Evolutionary conservation across 2,888 invertebrate species (phyloP).

Genomic region (Lochmaea crataegi): DNA sequence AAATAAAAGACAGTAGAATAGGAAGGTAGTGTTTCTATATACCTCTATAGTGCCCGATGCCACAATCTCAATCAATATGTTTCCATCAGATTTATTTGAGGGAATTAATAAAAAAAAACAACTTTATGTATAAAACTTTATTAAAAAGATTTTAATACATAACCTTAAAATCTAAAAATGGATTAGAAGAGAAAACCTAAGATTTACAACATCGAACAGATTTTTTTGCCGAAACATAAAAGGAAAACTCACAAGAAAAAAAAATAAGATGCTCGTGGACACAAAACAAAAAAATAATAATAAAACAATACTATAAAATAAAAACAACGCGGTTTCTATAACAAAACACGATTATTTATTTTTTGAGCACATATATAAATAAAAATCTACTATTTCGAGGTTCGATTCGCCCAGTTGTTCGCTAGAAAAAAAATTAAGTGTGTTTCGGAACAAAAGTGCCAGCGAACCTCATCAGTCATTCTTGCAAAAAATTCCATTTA

Average conservation of each 20-base stretch:
- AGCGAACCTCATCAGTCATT: constrained; percentile 60
- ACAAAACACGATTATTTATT: constrained; percentile 51
- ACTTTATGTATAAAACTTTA: constrained; percentile 62
- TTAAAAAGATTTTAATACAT: constrained; percentile 62
- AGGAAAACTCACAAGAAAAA: constrained; percentile 25
- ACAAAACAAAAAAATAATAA: constrained; percentile 47
- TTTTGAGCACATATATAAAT: constrained; percentile 55
- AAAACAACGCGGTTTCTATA: constrained; percentile 55
- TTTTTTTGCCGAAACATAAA: constrained; percentile 20
- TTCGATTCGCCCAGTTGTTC: constrained; percentile 61
- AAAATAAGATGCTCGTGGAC: constrained; percentile 38
- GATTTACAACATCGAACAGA: constrained; percentile 42
- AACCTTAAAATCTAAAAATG: constrained; percentile 53
- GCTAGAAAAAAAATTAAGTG: constrained; percentile 55
- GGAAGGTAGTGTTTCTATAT: too few relatives aligned
- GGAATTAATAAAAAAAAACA: constrained; percentile 11
- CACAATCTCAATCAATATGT: too few relatives aligned
- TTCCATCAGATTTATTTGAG: background rate
- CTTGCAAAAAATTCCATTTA: constrained; percentile 21
- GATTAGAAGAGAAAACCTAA: constrained; percentile 46
- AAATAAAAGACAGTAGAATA: too few relatives aligned
- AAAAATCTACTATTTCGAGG: constrained; percentile 54
- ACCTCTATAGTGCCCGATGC: too few relatives aligned
- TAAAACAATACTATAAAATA: constrained; percentile 49
- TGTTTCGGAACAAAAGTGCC: constrained; percentile 60